Base-by-base conservation (phyloP, 2,888 invertebrate species). In the Macropis europaea region DNA sequence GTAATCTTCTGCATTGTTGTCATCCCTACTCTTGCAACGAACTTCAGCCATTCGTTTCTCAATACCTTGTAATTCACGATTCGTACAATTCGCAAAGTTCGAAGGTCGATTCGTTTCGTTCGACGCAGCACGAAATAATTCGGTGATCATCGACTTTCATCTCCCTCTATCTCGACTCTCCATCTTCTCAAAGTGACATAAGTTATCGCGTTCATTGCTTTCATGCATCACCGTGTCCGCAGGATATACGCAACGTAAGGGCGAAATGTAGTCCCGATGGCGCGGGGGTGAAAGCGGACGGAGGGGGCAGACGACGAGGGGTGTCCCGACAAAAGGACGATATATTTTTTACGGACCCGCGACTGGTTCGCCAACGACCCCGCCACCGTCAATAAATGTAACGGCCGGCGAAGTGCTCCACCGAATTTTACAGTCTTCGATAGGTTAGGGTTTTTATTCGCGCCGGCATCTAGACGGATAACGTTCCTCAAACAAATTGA, bases 161-260 rank as follows among this genome's bases (percentile, higher is more conserved):
- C 43, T 15, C 45, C 43, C 19, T 56, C n/a, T n/a, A n/a, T n/a
- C 60, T 48, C 63, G 47, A 67, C 59, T 57, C 68, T 30, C 43
- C n/a, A 22, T 26, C 50, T 53, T 56, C 28, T 15, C 26, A 73
- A 74, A 75, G 52, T 52, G 74, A 77, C 77, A 67, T 79, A 81
- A 81, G 82, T 81, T 81, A 79, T 77, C 74, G 73, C 68, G 73
- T 59, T 79, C 82, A 69, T 77, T 61, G 79, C 62, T 73, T 72
- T 69, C 76, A 82, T 81, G 81, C 72, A 82, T 81, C 81, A 82
- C 47, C 53, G 43, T 82, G 73, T 77, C 77, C 70, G 57, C 81
- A 54, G 54, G 64, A 59, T 73, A 73, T 68, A 69, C 56, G 70
- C 61, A 17, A 59, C 13, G 66, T 62, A 50, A 75, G 80, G 81